These are phyloP conservation scores for Musca vetustissima DNA, from an alignment of 1,140 invertebrate species.

Conservation along the genomic window DNA sequence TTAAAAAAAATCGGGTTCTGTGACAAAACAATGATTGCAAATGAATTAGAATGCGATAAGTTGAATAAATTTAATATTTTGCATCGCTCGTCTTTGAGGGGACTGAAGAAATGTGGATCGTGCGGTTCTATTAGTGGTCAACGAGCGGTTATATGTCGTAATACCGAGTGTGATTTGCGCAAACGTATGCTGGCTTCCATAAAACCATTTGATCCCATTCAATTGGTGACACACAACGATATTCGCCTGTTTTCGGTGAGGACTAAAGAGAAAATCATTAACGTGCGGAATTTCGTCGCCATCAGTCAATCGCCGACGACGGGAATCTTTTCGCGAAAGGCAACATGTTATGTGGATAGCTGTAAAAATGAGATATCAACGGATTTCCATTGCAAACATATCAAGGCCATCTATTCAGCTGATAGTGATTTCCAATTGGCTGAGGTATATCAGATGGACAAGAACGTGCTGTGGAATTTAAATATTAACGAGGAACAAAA, in stretches of 20 bases:
- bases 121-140: constrained; percentile 47
- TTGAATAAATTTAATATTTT: constrained; percentile 11
- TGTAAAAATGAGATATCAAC: constrained; percentile 33
- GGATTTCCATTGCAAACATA: constrained; percentile 35
- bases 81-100: constrained; percentile 32
- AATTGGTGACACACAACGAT: constrained; percentile 34
- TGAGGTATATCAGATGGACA: constrained; percentile 36
- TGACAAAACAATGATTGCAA: constrained; percentile 1
- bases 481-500: constrained; percentile 46
- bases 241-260: constrained; percentile 41
- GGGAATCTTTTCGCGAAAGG: constrained; percentile 43
- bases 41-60: background rate
- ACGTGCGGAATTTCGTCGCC: constrained; percentile 44
- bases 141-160: constrained; percentile 40
- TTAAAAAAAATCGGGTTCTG: no score
- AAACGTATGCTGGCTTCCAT: constrained; percentile 28
- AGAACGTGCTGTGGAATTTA: constrained; percentile 47
- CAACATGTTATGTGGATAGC: constrained; percentile 42
- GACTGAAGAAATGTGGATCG: constrained; percentile 39
- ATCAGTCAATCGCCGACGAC: constrained; percentile 32
- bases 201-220: constrained; percentile 39
- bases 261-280: constrained; percentile 36
- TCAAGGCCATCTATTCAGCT: constrained; percentile 38
- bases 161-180: constrained; percentile 38
- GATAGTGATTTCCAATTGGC: constrained; percentile 32